Conservation (phyloP, 2,888 invertebrate genomes). For the Sminthurides aquaticus region DNA sequence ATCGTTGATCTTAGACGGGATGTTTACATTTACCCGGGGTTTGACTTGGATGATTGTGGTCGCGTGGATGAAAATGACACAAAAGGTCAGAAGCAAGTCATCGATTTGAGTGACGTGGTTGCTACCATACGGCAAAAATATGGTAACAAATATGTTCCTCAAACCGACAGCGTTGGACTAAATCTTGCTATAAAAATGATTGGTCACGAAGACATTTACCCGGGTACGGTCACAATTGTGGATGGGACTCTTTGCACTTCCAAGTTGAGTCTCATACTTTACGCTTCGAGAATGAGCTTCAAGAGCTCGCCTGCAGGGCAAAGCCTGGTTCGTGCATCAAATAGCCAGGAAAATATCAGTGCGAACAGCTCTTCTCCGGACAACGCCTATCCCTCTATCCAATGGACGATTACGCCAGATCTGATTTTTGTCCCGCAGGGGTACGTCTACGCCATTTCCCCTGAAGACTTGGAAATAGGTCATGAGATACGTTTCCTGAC, state of each 20-base stretch:
- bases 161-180: not conserved
- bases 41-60: not conserved
- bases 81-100: not conserved
- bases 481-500: not conserved
- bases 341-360: not conserved
- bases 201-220: not conserved
- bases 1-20: not conserved
- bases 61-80: not conserved
- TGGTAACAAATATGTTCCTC: not conserved
- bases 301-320: too few relatives aligned
- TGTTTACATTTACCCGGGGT: constrained; percentile 10
- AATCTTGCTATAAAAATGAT: not conserved
- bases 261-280: not conserved
- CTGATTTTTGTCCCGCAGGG: not conserved
- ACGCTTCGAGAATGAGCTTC: not conserved
- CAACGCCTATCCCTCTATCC: not conserved
- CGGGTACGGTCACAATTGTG: not conserved
- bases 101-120: not conserved
- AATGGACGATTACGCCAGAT: not conserved
- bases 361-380: not conserved
- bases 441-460: not conserved
- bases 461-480: not conserved
- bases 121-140: not conserved
- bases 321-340: not conserved
- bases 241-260: not conserved